Evolutionary conservation across 2,797 vertebrate genomes (phyloP), one percentile per base, ranked within the genome.

Genomic region (Gadopsis bispinosus): DNA sequence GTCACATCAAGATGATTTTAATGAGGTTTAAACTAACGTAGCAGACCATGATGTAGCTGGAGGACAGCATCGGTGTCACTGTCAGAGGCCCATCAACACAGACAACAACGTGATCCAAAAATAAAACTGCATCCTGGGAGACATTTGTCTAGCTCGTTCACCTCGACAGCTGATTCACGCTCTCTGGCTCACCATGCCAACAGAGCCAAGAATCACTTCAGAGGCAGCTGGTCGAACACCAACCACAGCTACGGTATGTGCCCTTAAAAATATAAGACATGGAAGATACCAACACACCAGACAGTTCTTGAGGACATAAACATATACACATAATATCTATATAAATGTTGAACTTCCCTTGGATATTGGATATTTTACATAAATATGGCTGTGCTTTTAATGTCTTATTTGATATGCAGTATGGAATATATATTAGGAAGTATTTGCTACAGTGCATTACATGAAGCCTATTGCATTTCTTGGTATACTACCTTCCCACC

Each of bases 61-160:
- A 77, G 91, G 91, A 70, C 80, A 62, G 77, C 78, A 83, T 93
- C 93, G 90, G 85, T 77, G 76, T 91, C 91, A 81, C 87, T 90
- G 91, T 94, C 91, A 89, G 72, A 69, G 80, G 64, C 61, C 71
- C 85, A 83, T 94, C 90, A 90, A 88, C 85, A 72, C 87, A 69
- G 85, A 88, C 86, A 93, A 87, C 7, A 6, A 74, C 73, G 4
- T 72, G 20, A 64, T 87, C 93, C 93, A 91, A 93, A 94, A 95
- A 93, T 93, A 94, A 93, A 92, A 84, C 88, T 48, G 66, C 83
- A 86, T 88, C 87, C 90, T 88, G 88, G 88, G 87, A 93, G 90
- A 85, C 80, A 55, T 83, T 90, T 88, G 89, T 92, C 86, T 79
- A 60, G 77, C 81, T 89, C 70, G 81, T 73, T 78, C 70, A 75